Percentiles rank a stretch among this genome's conserved stretches.
These are phyloP conservation scores for Strongylocentrotus purpuratus DNA, from an alignment of 35 echinoderm and acorn worm genomes.

Conservation along the genomic window DNA sequence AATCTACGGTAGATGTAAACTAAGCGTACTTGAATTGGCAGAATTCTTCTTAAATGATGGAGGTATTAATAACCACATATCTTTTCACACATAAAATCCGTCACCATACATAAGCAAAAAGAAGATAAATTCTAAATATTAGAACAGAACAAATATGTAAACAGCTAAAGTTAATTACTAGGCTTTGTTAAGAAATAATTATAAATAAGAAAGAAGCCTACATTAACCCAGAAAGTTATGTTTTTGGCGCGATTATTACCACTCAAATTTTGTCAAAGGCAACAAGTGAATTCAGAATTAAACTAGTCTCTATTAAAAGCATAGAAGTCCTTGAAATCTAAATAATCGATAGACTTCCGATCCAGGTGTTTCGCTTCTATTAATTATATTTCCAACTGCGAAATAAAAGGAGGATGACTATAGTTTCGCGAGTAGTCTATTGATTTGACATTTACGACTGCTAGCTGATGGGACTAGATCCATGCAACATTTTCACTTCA, in stretches of 20 bases:
- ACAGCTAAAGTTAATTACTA: no score
- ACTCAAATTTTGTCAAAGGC: background rate
- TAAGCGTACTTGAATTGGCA: background rate
- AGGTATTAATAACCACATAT: background rate
- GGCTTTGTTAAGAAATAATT: background rate
- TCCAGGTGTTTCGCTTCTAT: slow-evolving; percentile 20
- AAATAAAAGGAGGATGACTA: background rate
- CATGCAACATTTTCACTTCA: slow-evolving; percentile 21
- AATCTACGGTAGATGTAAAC: background rate
- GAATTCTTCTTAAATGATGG: background rate
- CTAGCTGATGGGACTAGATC: background rate
- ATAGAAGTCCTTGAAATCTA: background rate
- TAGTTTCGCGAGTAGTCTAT: background rate
- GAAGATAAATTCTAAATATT: background rate
- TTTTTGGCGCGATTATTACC: background rate
- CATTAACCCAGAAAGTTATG: background rate
- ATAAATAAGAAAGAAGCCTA: background rate
- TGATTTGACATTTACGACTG: slow-evolving; percentile 27
- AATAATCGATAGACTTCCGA: slow-evolving; percentile 26
- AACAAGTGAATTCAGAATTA: background rate
- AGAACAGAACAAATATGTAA: background rate
- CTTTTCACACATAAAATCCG: background rate
- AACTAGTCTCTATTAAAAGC: background rate
- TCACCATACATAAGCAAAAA: background rate
- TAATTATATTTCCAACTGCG: slow-evolving; percentile 2